Percentiles rank a stretch among this genome's conserved stretches.
Evolutionary conservation across 64 coral and sea anemone species (phyloP).

Genomic region (Dendronephthya gigantea): DNA sequence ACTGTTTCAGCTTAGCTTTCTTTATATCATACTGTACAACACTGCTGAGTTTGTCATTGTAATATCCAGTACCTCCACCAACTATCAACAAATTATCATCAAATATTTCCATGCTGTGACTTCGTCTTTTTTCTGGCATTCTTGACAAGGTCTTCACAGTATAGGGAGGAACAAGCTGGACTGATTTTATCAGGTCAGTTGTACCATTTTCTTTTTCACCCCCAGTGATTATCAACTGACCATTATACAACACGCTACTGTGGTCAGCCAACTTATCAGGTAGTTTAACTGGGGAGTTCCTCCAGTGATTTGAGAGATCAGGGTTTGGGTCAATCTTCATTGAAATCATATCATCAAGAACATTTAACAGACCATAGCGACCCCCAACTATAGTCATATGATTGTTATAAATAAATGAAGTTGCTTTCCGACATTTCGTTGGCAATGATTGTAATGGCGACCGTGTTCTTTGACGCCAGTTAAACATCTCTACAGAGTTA

Average conservation of each 20-base stretch:
- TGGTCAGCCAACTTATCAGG: neutral
- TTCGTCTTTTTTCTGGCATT: neutral
- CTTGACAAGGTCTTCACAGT: neutral
- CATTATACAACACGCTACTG: neutral
- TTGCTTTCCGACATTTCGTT: neutral
- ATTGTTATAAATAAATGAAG: neutral
- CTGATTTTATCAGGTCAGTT: neutral
- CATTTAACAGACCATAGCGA: neutral
- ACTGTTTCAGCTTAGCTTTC: neutral
- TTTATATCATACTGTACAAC: neutral
- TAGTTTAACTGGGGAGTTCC: neutral
- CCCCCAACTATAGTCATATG: neutral
- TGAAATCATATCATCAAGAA: neutral
- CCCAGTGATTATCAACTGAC: neutral
- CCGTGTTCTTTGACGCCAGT: neutral
- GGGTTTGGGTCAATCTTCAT: neutral
- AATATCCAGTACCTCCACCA: neutral
- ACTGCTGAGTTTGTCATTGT: neutral
- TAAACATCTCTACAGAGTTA: neutral
- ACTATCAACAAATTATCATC: neutral
- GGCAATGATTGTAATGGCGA: neutral
- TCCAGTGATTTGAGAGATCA: neutral
- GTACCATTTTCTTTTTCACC: neutral
- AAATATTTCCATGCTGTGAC: neutral
- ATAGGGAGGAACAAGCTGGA: neutral